Conservation (phyloP, 1,140 invertebrate genomes). For the Drosophila kanapiae region DNA sequence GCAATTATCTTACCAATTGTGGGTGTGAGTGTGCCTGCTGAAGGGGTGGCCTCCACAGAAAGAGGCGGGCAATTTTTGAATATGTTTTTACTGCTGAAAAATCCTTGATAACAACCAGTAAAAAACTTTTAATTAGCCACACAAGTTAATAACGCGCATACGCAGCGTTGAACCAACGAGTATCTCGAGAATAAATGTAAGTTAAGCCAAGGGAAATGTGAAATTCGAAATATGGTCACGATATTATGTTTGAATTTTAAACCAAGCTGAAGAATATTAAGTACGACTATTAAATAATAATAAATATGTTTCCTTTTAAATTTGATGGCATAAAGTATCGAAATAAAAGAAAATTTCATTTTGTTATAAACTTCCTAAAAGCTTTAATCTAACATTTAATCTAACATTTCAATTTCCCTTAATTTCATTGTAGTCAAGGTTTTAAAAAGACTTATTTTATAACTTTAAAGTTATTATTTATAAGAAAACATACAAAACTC, state of each 20-base stretch:
- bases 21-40: constrained; percentile 10
- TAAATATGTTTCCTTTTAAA: too few relatives aligned
- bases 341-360: too few relatives aligned
- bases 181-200: constrained; percentile 11
- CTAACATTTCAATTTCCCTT: too few relatives aligned
- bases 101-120: constrained; percentile 30
- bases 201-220: neutral
- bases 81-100: constrained; percentile 21
- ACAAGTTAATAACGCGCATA: constrained; percentile 62
- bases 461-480: too few relatives aligned
- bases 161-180: constrained; percentile 44
- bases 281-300: too few relatives aligned
- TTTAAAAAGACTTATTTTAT: too few relatives aligned
- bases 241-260: neutral
- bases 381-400: too few relatives aligned
- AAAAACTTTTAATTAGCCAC: constrained; percentile 74
- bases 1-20: constrained; percentile 71
- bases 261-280: neutral
- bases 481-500: too few relatives aligned
- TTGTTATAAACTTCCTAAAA: too few relatives aligned
- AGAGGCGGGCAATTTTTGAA: constrained; percentile 6
- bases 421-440: too few relatives aligned
- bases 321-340: too few relatives aligned
- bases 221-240: constrained; percentile 5
- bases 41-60: constrained; percentile 1